Conservation (phyloP, 2,888 invertebrate genomes). For the Agrochola lychnidis region DNA sequence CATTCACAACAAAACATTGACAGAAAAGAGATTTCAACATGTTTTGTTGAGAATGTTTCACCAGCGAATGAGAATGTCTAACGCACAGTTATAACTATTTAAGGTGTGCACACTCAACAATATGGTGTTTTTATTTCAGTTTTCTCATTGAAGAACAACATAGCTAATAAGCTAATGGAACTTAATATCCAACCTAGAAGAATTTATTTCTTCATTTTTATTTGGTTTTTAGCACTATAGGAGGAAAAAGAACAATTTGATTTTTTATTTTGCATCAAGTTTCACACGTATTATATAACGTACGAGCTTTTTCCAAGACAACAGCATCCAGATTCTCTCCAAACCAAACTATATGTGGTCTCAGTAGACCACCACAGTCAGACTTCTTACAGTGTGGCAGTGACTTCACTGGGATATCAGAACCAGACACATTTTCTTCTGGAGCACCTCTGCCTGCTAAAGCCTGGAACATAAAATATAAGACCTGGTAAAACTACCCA, state of each 20-base stretch:
- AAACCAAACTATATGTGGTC: conserved; percentile 97
- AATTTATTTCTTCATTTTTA: not conserved
- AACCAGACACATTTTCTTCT: conserved; percentile 88
- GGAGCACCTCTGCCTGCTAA: conserved; percentile 90
- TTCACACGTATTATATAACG: conserved; percentile 24
- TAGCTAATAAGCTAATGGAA: not conserved
- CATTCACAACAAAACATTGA: no score
- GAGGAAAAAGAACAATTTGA: not conserved
- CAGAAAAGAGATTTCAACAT: no score
- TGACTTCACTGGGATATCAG: conserved; percentile 92
- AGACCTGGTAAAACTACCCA: not conserved
- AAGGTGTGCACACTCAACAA: no score
- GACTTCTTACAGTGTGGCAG: conserved; percentile 93
- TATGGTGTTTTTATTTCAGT: not conserved
- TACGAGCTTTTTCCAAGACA: conserved; percentile 92
- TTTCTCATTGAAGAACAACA: not conserved
- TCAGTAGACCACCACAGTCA: conserved; percentile 92
- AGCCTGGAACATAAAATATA: conserved; percentile 74
- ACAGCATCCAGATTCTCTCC: conserved; percentile 93
- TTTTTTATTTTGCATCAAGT: not conserved
- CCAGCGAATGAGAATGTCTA: no score
- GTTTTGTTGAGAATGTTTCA: no score
- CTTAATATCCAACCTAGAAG: not conserved
- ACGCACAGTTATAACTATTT: no score
- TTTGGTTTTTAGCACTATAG: not conserved